phyloP scores from a whole-genome alignment of 2,113 vertebrate species.

The Pterocles gutturalis region DNA sequence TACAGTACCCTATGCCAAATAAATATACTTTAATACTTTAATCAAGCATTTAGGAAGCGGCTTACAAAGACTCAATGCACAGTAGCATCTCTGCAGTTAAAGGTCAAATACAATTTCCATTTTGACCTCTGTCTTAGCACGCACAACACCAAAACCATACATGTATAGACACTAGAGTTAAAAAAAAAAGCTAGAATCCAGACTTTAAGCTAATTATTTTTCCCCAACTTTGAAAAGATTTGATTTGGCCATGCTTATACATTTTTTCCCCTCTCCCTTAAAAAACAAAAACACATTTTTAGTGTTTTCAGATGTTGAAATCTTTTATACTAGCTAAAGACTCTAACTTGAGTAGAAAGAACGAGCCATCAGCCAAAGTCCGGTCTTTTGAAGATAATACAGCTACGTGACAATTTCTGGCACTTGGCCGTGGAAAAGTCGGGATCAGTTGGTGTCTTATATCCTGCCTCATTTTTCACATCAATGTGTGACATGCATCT shows the following conservation, averaged over 20 bases:
- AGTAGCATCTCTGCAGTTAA: slow-evolving; percentile 40
- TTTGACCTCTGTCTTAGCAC: neutral
- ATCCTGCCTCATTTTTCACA: slow-evolving; percentile 61
- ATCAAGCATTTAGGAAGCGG: slow-evolving; percentile 70
- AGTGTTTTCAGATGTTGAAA: slow-evolving; percentile 66
- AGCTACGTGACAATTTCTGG: slow-evolving; percentile 65
- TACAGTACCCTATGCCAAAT: slow-evolving; percentile 51
- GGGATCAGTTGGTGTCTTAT: slow-evolving; percentile 33
- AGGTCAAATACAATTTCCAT: slow-evolving; percentile 42
- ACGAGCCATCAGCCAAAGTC: slow-evolving; percentile 47
- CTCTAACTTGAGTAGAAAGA: slow-evolving; percentile 40
- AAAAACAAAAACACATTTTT: slow-evolving; percentile 60
- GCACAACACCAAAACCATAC: neutral
- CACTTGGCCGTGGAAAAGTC: slow-evolving; percentile 41
- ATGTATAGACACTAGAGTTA: neutral
- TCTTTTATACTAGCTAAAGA: slow-evolving; percentile 44
- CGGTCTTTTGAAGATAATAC: slow-evolving; percentile 62
- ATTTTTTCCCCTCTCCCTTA: neutral
- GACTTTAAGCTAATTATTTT: slow-evolving; percentile 28
- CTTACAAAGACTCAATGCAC: slow-evolving; percentile 33
- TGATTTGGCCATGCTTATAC: neutral
- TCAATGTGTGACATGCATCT: slow-evolving; percentile 21
- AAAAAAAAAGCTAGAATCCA: neutral
- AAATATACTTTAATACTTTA: slow-evolving; percentile 60
- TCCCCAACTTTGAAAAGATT: slow-evolving; percentile 1